Evolutionary conservation across 2,797 vertebrate genomes (phyloP), one percentile per base, ranked within the genome.

Genomic region (Lepus townsendii): DNA sequence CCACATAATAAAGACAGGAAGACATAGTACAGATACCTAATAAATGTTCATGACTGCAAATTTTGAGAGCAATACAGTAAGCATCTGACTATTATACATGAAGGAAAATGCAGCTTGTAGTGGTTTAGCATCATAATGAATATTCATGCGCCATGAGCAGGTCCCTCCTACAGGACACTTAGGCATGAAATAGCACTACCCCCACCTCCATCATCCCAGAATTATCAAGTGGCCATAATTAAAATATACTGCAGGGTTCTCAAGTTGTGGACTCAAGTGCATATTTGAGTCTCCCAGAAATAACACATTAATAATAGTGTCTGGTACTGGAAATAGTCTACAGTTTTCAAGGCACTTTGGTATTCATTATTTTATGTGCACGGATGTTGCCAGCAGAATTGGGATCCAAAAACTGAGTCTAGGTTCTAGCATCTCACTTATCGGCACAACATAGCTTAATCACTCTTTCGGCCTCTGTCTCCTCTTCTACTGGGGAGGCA

Each of bases 201-300:
- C 62, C 60, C 68, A 6, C 16, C 54, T 69, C 12, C 16, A 71
- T 66, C 3, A 60, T 27, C 7, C 69, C 11, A 77, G 90, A 78
- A 97, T 94, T 93, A 93, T 94, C 95, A 96, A 90, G 90, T 89
- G 88, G 78, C 78, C 78, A 83, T 94, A 92, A 96, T 96, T 92
- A 95, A 96, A 95, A 94, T 90, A 91, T 66, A 87, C 50, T 38
- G 73, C 77, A 65, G n/a, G n/a, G 69, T 60, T 96, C n/a, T 26
- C 47, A 80, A 77, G 93, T 89, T 93, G 72, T 86, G 68, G 89
- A 84, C 57, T 83, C 72, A 69, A 89, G 73, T 62, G 77, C n/a
- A 73, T 69, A 68, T 73, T 38, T 80, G 87, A 47, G 57, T 86
- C 69, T 73, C 68, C n/a, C 4, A 11, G 80, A 47, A 95, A 60